Conservation (phyloP, 2,888 invertebrate species). For the Yponomeuta malinellus region DNA sequence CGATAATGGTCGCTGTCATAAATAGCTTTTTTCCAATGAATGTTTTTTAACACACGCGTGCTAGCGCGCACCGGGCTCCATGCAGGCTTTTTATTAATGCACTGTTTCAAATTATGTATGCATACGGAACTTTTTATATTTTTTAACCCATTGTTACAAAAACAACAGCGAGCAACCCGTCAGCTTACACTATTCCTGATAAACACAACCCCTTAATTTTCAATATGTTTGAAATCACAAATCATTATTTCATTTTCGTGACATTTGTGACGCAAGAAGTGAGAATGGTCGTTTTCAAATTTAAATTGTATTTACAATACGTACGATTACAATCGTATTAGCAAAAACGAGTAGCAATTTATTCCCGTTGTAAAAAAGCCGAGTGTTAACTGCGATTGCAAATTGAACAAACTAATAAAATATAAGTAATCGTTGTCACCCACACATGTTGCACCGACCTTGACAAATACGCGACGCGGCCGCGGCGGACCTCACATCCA, state of each 20-base stretch:
- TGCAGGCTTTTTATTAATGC: conserved; percentile 51
- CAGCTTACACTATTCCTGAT: neutral
- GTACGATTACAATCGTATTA: neutral
- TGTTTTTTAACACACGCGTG: conserved; percentile 52
- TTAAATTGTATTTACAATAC: neutral
- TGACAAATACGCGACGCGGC: conserved; percentile 49
- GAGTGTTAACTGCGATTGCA: neutral
- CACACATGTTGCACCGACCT: conserved; percentile 55
- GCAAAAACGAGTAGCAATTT: neutral
- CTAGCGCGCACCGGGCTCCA: conserved; percentile 51
- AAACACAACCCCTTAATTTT: conserved; percentile 1
- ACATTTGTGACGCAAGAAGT: neutral
- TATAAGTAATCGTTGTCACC: conserved; percentile 35
- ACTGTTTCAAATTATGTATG: conserved; percentile 53
- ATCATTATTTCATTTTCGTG: neutral
- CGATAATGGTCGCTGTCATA: conserved; percentile 74
- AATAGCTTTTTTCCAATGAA: conserved; percentile 70
- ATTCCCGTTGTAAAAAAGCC: neutral
- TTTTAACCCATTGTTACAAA: conserved; percentile 9
- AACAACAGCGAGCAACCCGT: neutral
- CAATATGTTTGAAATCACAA: neutral
- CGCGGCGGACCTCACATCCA: conserved; percentile 18
- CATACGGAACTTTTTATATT: conserved; percentile 35
- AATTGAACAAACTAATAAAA: conserved; percentile 14
- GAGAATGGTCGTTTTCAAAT: neutral